phyloP scores from a whole-genome alignment of 2,113 vertebrate genomes.

The Camelus bactrianus region DNA sequence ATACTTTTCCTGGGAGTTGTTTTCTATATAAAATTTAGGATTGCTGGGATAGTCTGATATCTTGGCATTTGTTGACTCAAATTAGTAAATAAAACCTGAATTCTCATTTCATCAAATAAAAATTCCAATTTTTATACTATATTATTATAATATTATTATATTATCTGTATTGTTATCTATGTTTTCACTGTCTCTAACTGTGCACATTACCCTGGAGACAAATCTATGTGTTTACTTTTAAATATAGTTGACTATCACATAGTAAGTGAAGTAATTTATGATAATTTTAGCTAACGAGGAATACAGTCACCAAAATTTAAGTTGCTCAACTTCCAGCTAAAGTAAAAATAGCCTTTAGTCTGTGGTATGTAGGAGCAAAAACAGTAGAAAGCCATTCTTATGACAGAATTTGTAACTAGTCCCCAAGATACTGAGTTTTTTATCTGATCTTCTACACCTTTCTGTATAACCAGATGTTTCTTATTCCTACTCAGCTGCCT shows the following conservation, averaged over 20 bases:
- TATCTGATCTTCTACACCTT: neutral
- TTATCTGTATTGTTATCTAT: neutral
- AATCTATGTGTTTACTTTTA: neutral
- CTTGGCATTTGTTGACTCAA: neutral
- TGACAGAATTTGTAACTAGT: neutral
- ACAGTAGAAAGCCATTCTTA: neutral
- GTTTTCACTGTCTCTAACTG: neutral
- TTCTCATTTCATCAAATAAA: neutral
- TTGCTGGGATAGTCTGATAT: neutral
- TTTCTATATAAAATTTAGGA: neutral
- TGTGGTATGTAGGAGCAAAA: neutral
- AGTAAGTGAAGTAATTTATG: neutral
- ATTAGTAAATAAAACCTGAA: neutral
- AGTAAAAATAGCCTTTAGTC: neutral
- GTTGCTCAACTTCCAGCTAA: neutral
- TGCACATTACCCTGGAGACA: neutral
- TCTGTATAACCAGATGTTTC: neutral
- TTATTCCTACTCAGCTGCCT: neutral
- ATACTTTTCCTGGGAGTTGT: neutral
- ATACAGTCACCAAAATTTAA: neutral
- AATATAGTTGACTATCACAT: neutral
- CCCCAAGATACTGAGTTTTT: neutral
- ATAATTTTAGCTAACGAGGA: conserved; percentile 46
- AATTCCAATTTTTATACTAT: neutral
- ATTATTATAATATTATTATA: neutral